Conservation (phyloP, 1,140 invertebrate species). For the Brachionus rubens region DNA sequence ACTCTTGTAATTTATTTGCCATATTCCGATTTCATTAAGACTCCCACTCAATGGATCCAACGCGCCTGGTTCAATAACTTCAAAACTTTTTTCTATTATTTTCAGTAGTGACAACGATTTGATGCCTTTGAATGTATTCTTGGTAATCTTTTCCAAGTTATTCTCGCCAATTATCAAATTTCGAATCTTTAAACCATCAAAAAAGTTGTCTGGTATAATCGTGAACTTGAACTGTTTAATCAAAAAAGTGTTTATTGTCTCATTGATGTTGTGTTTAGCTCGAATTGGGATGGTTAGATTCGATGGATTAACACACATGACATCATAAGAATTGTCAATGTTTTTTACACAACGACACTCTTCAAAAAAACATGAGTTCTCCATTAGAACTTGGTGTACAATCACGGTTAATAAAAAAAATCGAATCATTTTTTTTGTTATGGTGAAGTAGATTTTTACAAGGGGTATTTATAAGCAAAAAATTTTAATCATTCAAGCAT, state of each 20-base stretch:
- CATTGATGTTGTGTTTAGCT: neutral
- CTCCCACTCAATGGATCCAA: neutral
- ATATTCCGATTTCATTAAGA: conserved; percentile 1
- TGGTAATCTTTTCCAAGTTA: neutral
- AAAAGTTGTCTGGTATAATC: neutral
- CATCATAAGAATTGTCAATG: conserved; percentile 4
- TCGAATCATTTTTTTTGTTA: too few species aligned
- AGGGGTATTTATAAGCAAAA: too few species aligned
- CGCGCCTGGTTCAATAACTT: neutral
- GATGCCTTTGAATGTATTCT: conserved; percentile 2
- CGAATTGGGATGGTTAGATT: neutral
- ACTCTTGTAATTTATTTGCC: neutral
- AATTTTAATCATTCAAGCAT: too few species aligned
- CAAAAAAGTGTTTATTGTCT: conserved; percentile 23
- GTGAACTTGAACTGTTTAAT: conserved; percentile 16
- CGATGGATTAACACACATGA: conserved; percentile 10
- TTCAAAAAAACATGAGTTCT: conserved; percentile 1
- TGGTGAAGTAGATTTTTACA: too few species aligned
- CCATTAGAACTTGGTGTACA: too few species aligned
- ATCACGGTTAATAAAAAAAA: too few species aligned
- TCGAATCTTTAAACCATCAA: neutral
- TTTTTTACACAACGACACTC: conserved; percentile 16
- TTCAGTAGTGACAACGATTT: neutral
- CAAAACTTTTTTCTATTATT: conserved; percentile 32
- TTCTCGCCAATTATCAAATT: conserved; percentile 24